Percentiles rank a stretch among this genome's conserved stretches.
These are phyloP conservation scores for Drosophila dunni DNA, from an alignment of 1,140 invertebrate genomes.

Conservation along the genomic window DNA sequence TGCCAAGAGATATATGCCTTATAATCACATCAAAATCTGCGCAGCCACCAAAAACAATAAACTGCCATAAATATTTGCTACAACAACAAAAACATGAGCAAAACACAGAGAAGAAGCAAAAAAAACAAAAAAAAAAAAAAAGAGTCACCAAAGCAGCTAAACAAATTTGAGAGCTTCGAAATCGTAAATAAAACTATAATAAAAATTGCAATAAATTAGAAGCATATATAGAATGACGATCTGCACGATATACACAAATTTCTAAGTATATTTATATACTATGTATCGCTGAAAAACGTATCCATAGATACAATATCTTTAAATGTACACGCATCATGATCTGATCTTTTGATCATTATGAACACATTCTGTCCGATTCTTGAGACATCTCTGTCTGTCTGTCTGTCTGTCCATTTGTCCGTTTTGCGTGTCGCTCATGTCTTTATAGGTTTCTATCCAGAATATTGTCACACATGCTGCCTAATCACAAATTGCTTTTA, in stretches of 20 bases:
- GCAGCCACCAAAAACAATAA: constrained; percentile 40
- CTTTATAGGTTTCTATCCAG: background rate
- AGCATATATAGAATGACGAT: constrained; percentile 38
- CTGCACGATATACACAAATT: background rate
- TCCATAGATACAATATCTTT: constrained; percentile 17
- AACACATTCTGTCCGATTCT: background rate
- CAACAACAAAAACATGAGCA: constrained; percentile 50
- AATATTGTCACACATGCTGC: constrained; percentile 36
- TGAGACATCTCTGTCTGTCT: constrained; percentile 7
- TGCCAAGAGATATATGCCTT: constrained; percentile 32
- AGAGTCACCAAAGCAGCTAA: constrained; percentile 35
- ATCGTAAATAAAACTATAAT: constrained; percentile 78
- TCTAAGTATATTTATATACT: constrained; percentile 12
- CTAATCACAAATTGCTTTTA: constrained; percentile 53
- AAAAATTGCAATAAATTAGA: constrained; percentile 71
- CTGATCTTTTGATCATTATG: constrained; percentile 3
- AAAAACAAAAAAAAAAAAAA: too few species aligned
- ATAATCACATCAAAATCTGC: constrained; percentile 40
- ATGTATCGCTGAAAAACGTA: background rate
- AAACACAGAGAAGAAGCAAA: constrained; percentile 6
- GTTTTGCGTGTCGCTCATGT: background rate
- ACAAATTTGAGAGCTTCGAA: constrained; percentile 69
- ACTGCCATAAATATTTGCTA: constrained; percentile 57
- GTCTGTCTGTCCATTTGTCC: background rate
- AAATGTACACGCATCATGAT: constrained; percentile 3